Conservation (phyloP, 2,113 vertebrate species). For the Amazona vittata region DNA sequence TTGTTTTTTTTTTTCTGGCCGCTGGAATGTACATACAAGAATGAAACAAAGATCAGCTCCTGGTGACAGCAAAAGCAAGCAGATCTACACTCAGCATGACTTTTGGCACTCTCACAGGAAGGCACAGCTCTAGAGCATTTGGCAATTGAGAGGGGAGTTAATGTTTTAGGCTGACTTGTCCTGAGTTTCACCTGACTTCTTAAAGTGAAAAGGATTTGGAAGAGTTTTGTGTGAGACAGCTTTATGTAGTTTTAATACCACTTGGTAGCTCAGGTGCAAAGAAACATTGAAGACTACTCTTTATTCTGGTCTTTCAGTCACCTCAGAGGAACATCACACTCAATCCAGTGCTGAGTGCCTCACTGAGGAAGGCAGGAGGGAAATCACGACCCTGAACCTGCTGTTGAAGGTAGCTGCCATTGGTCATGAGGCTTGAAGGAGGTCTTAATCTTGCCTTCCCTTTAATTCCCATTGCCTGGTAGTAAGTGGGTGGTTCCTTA, state of each 20-base stretch:
- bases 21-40: background rate
- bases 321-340: background rate
- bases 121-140: background rate
- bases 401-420: background rate
- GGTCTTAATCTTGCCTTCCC: background rate
- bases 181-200: background rate
- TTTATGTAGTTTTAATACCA: background rate
- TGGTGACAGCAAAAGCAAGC: background rate
- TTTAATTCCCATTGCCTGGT: background rate
- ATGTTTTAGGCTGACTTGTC: background rate
- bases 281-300: background rate
- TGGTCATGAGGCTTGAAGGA: background rate
- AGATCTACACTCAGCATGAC: background rate
- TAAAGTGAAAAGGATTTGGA: background rate
- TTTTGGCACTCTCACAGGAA: background rate
- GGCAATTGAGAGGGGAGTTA: background rate
- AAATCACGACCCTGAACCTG: accelerated
- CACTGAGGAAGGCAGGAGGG: background rate
- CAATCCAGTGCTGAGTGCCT: background rate
- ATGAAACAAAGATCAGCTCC: background rate
- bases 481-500: background rate
- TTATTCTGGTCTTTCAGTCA: background rate
- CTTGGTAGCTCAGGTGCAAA: background rate
- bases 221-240: background rate
- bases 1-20: background rate